A percentile compares a stretch with the other conserved stretches of the same genome.
These are phyloP conservation scores for Notiomystis cincta DNA, from an alignment of 2,113 vertebrate species.

Conservation along the genomic window DNA sequence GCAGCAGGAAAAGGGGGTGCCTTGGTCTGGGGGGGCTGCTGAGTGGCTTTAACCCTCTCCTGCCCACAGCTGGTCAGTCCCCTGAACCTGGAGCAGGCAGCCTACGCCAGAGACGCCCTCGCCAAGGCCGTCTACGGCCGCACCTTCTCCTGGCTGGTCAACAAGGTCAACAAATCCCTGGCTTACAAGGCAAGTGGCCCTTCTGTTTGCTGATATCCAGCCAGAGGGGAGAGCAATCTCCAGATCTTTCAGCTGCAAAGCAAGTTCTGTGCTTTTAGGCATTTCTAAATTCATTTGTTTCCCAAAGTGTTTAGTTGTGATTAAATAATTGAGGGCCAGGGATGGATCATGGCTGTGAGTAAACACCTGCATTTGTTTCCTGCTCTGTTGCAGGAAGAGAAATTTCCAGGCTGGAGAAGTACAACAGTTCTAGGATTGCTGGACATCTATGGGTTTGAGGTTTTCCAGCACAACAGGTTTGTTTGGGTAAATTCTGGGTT, in stretches of 20 bases:
- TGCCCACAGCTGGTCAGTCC: conserved; percentile 85
- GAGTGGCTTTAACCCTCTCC: neutral
- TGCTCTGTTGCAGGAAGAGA: conserved; percentile 75
- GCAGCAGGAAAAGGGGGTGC: neutral
- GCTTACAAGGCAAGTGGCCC: conserved; percentile 79
- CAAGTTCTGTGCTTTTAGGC: neutral
- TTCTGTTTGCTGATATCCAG: neutral
- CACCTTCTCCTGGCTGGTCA: conserved; percentile 96
- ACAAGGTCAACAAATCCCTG: conserved; percentile 92
- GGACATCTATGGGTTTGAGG: conserved; percentile 97
- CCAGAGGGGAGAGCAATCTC: accelerated
- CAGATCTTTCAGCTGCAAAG: neutral
- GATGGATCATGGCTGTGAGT: neutral
- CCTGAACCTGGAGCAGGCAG: conserved; percentile 92
- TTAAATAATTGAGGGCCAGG: no score
- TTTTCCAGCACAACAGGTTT: conserved; percentile 96
- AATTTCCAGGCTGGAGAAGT: conserved; percentile 80
- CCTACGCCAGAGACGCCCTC: conserved; percentile 87
- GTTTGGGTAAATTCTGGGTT: neutral
- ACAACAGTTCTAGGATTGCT: conserved; percentile 89
- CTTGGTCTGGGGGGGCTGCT: neutral
- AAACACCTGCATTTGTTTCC: neutral
- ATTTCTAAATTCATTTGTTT: neutral
- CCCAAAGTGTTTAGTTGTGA: neutral
- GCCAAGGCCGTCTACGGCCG: conserved; percentile 94